Evolutionary conservation across 2,888 invertebrate species (phyloP), one percentile per base, ranked within the genome.

Genomic region (Selenia dentaria): DNA sequence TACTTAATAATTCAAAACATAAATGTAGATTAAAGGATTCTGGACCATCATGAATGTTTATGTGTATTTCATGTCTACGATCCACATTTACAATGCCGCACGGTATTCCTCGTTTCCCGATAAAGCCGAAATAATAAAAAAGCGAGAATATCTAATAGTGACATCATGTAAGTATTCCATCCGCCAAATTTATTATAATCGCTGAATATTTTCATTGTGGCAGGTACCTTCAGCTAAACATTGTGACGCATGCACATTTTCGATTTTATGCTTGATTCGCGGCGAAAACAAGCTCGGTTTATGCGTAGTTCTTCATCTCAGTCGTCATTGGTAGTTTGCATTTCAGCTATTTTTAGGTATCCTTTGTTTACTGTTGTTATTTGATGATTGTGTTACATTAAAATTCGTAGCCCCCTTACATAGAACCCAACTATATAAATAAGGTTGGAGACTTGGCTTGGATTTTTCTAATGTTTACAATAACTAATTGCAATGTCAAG

Each of bases 251-350:
- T 70, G 70, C 63, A 68, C 59, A 53, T 55, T 61, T 65, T 64
- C 57, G 59, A 56, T 64, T 62, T 65, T 48, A 63, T 42, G 47
- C 37, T 66, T 60, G 54, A 62, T 60, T 55, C 56, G 62, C 59
- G 48, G 55, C 57, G 59, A 68, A 72, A 67, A 65, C 54, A 64
- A 64, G 51, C 59, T 42, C 26, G 54, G 54, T 62, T 71, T 67
- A 57, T 74, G 77, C 78, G 78, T 73, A 72, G 74, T 74, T 64
- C 55, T 63, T 62, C 46, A 51, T 51, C 53, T 62, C 54, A 57
- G 62, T 62, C 68, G 72, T 68, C 73, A 69, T 64, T 60, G 51
- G 49, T 55, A 53, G 24, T 11, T 40, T 53, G 48, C 47, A 41
- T 67, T 62, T 61, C 62, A 60, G 66, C 60, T 70, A 70, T 74